Base-by-base conservation (phyloP, 1,140 invertebrate species). In the Drusus annulatus region DNA sequence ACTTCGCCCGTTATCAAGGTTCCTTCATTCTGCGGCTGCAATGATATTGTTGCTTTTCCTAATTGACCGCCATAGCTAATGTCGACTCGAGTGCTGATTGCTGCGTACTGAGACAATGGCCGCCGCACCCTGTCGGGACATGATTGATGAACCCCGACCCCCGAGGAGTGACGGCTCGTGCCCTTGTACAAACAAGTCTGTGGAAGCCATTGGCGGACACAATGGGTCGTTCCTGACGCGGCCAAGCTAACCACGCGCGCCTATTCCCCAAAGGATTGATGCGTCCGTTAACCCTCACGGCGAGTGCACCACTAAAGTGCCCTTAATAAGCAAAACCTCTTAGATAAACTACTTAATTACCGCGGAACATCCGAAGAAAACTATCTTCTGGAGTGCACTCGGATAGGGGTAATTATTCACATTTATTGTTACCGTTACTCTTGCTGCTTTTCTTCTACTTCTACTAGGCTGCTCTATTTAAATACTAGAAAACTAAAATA, bases 141-240 rank as follows among this genome's bases (percentile, higher is more conserved):
- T 52, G 68, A 71, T 71, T 71, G 45, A 71, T 71, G 68, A 71
- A 16, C 45, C 68, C 45, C 68, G 68, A 51, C 68, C 68, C 50
- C 15, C 3, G 17, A n/a, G 45, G 50, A 51, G 68, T 71, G 50
- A 71, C 68, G 68, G 68, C 68, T 71, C 50, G 68, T 52, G 68
- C 68, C 68, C 68, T 68, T 68, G 63, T 68, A 36, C 16, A 17
- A 31, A 68, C 63, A 36, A 13, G n/a, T 17, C 28, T 36, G 28
- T 17, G 25, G 16, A 31, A 16, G 63, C 63, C 63, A 68, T 68
- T 68, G 31, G 19, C 31, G 16, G 31, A 17, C 50, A 68, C 63
- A 68, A 68, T 45, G n/a, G 63, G 2, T 10, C 63, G 63, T 68
- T 45, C 36, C 68, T 71, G 68, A 36, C 68, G 45, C 68, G 68